These are phyloP conservation scores for Antigone vipio DNA, from an alignment of 2,113 vertebrate genomes.

Conservation along the genomic window DNA sequence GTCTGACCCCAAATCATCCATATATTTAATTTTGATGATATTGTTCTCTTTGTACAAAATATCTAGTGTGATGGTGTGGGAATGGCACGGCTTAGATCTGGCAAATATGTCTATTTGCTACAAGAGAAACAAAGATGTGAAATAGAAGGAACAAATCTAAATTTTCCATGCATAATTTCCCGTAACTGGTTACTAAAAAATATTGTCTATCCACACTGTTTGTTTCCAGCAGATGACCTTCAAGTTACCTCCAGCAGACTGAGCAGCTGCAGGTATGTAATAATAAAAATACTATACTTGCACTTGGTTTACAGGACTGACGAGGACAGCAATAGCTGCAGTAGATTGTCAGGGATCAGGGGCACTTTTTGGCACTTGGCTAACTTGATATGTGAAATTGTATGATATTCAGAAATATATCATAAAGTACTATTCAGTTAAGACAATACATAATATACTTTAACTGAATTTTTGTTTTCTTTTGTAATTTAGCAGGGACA, in stretches of 20 bases:
- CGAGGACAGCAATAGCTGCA: not conserved
- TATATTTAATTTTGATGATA: not conserved
- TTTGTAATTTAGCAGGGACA: not conserved
- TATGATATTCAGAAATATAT: not conserved
- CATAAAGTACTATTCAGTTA: not conserved
- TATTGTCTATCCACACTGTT: not conserved
- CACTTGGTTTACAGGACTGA: not conserved
- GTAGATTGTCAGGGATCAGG: not conserved
- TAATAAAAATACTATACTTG: not conserved
- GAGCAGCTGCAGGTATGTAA: not conserved
- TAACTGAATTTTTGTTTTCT: not conserved
- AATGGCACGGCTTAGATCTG: not conserved
- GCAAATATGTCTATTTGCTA: not conserved
- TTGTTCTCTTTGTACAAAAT: not conserved
- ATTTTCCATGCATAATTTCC: not conserved
- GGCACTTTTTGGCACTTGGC: not conserved
- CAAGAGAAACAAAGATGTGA: not conserved
- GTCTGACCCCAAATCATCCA: not conserved
- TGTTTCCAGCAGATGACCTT: not conserved
- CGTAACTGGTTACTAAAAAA: not conserved
- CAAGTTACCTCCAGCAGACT: not conserved
- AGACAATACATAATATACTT: not conserved
- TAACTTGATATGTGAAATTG: not conserved
- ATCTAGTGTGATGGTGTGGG: not conserved
- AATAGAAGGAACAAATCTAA: not conserved